These are phyloP conservation scores for Montipora foliosa DNA, from an alignment of 64 coral and sea anemone species.

Conservation along the genomic window DNA sequence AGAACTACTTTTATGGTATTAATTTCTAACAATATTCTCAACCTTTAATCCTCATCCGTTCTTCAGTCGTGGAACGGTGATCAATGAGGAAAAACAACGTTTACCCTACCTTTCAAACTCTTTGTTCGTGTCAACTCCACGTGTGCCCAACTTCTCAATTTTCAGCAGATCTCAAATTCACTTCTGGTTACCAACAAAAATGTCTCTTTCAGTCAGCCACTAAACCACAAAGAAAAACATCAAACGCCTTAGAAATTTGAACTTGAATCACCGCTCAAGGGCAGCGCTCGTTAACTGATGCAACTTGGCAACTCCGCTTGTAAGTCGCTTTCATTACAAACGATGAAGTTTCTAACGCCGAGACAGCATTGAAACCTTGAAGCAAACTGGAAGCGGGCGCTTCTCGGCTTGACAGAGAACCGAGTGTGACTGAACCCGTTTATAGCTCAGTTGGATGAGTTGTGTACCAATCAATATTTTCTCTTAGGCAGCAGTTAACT, in stretches of 20 bases:
- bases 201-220: slow-evolving; percentile 14
- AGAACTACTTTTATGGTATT: slow-evolving; percentile 30
- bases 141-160: slow-evolving; percentile 35
- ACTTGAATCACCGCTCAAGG: background rate
- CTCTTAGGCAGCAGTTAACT: slow-evolving; percentile 68
- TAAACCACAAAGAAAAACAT: slow-evolving; percentile 26
- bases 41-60: too few species aligned
- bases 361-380: background rate
- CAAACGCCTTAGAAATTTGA: background rate
- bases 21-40: background rate
- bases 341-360: too few species aligned
- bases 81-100: slow-evolving; percentile 9
- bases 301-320: too few species aligned
- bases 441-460: slow-evolving; percentile 24
- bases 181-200: background rate
- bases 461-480: slow-evolving; percentile 57
- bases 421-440: background rate
- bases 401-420: background rate
- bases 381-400: slow-evolving; percentile 8
- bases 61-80: background rate
- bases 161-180: slow-evolving; percentile 15
- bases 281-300: background rate
- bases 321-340: too few species aligned
- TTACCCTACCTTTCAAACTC: slow-evolving; percentile 45
- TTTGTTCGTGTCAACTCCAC: slow-evolving; percentile 22